Conservation (phyloP, 2,888 invertebrate genomes). For the Acrocyrtus sp. region DNA sequence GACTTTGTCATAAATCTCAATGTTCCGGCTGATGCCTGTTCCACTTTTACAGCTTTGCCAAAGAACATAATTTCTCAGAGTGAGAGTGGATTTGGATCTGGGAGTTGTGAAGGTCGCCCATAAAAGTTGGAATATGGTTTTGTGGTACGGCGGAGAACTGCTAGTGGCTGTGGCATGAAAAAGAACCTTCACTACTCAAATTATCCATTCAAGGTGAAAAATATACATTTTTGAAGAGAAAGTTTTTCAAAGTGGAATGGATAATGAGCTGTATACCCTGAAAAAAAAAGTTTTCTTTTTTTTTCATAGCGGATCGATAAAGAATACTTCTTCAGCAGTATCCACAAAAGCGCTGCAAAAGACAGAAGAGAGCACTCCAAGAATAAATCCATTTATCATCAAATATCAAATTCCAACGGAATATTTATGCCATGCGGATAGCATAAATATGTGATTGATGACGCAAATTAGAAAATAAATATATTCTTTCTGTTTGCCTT, state of each 20-base stretch:
- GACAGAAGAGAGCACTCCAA: neutral
- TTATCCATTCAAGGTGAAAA: neutral
- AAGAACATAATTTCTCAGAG: too few species aligned
- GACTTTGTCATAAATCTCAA: constrained; percentile 34
- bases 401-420: neutral
- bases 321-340: too few species aligned
- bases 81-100: neutral
- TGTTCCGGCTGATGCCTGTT: neutral
- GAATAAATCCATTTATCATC: neutral
- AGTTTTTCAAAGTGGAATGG: neutral
- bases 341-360: neutral
- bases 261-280: neutral
- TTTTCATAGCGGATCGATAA: neutral
- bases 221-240: too few species aligned
- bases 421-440: neutral
- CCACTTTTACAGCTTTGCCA: neutral
- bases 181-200: too few species aligned
- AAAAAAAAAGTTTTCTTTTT: neutral
- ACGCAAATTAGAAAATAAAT: too few species aligned
- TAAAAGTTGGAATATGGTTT: neutral
- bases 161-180: too few species aligned
- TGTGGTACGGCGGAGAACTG: neutral
- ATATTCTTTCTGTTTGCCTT: too few species aligned
- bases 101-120: neutral
- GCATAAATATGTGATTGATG: neutral